Conservation (phyloP, 2,113 vertebrate genomes). For the Hymenochirus boettgeri region DNA sequence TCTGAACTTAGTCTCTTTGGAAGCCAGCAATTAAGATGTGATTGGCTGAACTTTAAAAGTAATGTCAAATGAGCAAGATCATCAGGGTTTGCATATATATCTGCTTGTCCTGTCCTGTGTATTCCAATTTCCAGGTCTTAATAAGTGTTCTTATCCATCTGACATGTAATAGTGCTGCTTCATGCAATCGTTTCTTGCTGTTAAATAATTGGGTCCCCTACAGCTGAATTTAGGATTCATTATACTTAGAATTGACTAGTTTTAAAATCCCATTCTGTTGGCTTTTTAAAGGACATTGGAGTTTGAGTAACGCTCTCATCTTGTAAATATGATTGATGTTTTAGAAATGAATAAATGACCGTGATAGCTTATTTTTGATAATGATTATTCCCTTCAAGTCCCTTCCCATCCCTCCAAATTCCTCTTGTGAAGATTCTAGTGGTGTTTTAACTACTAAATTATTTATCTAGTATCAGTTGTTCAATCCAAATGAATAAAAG, state of each 20-base stretch:
- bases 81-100: too few species aligned
- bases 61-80: too few species aligned
- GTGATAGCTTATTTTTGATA: too few species aligned
- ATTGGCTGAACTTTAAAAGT: too few species aligned
- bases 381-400: neutral
- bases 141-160: too few species aligned
- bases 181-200: neutral
- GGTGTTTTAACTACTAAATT: slow-evolving; percentile 28
- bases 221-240: too few species aligned
- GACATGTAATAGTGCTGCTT: too few species aligned
- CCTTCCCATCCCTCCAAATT: neutral
- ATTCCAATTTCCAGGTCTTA: neutral
- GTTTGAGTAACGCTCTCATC: neutral
- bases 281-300: neutral
- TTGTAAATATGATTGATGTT: neutral
- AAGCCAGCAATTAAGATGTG: too few species aligned
- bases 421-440: neutral
- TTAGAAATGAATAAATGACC: too few species aligned
- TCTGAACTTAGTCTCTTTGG: too few species aligned
- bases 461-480: neutral
- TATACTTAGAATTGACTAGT: too few species aligned
- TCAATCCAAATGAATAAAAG: slow-evolving; percentile 1
- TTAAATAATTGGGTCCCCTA: neutral
- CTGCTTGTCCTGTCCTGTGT: neutral
- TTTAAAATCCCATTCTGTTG: neutral